Conservation (phyloP, 2,113 vertebrate species). For the Lampris incognitus region DNA sequence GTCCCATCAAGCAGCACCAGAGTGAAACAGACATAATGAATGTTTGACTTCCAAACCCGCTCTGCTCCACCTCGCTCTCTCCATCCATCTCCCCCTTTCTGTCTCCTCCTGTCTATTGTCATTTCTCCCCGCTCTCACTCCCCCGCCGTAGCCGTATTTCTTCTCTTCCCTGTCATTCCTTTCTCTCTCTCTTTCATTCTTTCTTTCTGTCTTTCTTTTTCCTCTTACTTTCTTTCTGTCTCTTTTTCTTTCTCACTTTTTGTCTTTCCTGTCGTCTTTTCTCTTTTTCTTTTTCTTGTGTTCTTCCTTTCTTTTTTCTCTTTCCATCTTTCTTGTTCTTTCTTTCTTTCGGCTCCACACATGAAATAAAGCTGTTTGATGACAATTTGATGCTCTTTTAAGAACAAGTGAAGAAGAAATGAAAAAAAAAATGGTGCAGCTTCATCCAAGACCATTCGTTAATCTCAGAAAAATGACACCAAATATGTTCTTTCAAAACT, state of each 20-base stretch:
- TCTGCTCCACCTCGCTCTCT: constrained; percentile 46
- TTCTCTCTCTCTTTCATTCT: background rate
- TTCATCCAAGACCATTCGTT: constrained; percentile 12
- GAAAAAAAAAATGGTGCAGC: constrained; percentile 6
- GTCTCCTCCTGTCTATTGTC: constrained; percentile 26
- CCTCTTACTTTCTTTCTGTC: background rate
- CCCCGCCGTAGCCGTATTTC: background rate
- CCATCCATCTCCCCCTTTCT: constrained; percentile 50
- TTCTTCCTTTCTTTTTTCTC: background rate
- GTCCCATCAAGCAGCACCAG: constrained; percentile 48
- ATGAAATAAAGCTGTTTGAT: too few species aligned
- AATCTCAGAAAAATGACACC: constrained; percentile 31
- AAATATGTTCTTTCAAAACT: background rate
- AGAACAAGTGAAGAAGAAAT: too few species aligned
- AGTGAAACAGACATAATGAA: constrained; percentile 68
- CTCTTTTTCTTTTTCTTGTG: background rate
- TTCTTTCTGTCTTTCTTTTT: background rate
- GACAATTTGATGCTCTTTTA: too few species aligned
- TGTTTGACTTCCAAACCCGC: constrained; percentile 52
- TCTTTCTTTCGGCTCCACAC: background rate
- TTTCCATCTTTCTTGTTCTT: background rate
- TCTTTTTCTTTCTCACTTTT: background rate
- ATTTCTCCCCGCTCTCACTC: constrained; percentile 1
- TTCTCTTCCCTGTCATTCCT: background rate
- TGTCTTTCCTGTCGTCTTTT: background rate